Base-by-base conservation (phyloP, 2,113 vertebrate species). In the Lophochroa leadbeateri region DNA sequence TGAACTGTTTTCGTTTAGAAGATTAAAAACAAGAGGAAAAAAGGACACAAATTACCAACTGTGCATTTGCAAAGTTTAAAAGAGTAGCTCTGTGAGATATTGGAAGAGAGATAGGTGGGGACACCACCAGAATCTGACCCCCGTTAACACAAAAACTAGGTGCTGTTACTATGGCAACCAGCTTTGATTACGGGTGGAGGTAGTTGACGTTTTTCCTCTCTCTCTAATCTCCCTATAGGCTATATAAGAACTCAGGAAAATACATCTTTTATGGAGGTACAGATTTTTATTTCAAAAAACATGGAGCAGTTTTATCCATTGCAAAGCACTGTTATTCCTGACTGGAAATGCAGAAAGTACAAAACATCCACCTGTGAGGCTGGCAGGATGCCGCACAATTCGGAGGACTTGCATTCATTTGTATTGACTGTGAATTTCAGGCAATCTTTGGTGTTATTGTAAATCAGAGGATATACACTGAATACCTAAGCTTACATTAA, bases 311-410 rank as follows among this genome's bases (percentile, higher is more conserved):
- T 76, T 71, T n/a, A 71, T 41, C 70, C 33, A 24, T 49, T 7
- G 0, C 0, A 4, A 24, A 79, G 47, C 31, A 17, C 4, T 43
- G 24, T 37, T 44, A 41, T 14, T 17, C 12, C 8, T 1, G 2
- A 5, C 10, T 47, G 35, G 64, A 39, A 76, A 35, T 1, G 2
- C 14, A 43, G 37, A 53, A 18, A 3, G 1, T 4, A n/a, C 4
- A 19, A 16, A 35, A 60, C 0, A 6, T 4, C 52, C 43, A 27
- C 69, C 28, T 8, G 1, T 3, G 3, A 0, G 1, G 47, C 31
- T 41, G 50, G 43, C 37, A 50, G 33, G 65, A 47, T 15, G 9
- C 19, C 17, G 2, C 7, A 3, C 2, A 0, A 6, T 53, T 29
- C 7, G 2, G 14, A 82, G 24, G 46, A 15, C n/a, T 50, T 41